Base-by-base conservation (phyloP, 2,797 vertebrate genomes). In the Lates japonicus region DNA sequence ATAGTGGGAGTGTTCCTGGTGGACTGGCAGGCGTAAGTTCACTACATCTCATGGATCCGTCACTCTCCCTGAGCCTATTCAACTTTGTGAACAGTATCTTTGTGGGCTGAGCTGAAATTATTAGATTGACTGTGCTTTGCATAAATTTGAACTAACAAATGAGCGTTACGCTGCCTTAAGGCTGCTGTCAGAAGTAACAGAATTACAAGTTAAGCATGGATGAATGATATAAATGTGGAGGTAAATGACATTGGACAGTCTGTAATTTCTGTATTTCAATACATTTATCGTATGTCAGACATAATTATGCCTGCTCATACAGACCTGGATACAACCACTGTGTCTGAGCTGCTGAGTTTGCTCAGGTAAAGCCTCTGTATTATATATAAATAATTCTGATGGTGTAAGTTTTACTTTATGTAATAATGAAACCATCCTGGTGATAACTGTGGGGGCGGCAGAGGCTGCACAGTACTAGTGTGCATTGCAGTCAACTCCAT, bases 141-240 rank as follows among this genome's bases (percentile, higher is more conserved):
- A 83, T 87, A n/a, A 69, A 84, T 87, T 44, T 79, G 5, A 81
- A 73, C 55, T 60, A 83, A 90, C 74, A 86, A 81, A 83, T 82
- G 63, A 81, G 67, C 5, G 20, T 71, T 44, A 54, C 74, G 73
- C 60, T 77, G 82, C 81, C 79, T 86, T 81, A 69, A 16, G 70
- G 85, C 35, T 61, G 41, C 76, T 77, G 85, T 90, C 86, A 81
- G 61, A 75, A 67, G 41, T 58, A 78, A 42, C 31, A 65, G 52
- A 79, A 60, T 77, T 58, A 61, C 44, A 64, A 61, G 58, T 72
- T 78, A 79, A 73, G 74, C 33, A 5, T 81, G 73, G 84, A 79
- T 69, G 73, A 80, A 83, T 69, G 29, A 76, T 80, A 84, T 80
- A 76, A 87, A 87, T 59, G 55, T 84, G 64, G 71, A 83, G 37